Conservation (phyloP, 2,888 invertebrate species). For the Rhimphoctona megacephalus region DNA sequence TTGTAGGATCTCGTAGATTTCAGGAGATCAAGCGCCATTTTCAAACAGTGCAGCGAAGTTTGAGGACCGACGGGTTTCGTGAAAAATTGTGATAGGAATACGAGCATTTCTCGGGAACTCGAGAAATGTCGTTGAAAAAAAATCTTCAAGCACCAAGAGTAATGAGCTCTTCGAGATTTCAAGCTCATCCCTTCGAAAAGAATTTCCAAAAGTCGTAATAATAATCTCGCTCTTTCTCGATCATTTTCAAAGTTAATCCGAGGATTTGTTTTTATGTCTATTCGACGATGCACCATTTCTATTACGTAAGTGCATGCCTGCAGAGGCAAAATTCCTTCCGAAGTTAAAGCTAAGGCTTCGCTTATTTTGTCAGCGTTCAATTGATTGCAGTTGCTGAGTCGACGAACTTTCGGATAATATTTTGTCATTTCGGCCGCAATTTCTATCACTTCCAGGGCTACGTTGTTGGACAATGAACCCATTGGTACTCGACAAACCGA, state of each 20-base stretch:
- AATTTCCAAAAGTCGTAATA: slow-evolving; percentile 79
- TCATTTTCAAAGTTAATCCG: slow-evolving; percentile 79
- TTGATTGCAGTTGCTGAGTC: slow-evolving; percentile 77
- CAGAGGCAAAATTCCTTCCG: slow-evolving; percentile 78
- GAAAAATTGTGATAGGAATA: slow-evolving; percentile 80
- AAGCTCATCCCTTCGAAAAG: slow-evolving; percentile 78
- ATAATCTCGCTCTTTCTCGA: slow-evolving; percentile 76
- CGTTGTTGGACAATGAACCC: slow-evolving; percentile 74
- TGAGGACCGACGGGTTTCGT: slow-evolving; percentile 77
- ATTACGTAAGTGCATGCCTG: slow-evolving; percentile 82
- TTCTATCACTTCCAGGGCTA: slow-evolving; percentile 80
- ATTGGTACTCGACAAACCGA: slow-evolving; percentile 82
- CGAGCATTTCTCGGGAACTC: slow-evolving; percentile 75
- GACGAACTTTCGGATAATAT: slow-evolving; percentile 75
- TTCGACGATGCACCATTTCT: slow-evolving; percentile 82
- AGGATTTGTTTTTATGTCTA: slow-evolving; percentile 77
- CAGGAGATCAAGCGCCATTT: slow-evolving; percentile 84
- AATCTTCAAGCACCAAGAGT: slow-evolving; percentile 81
- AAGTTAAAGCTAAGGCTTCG: slow-evolving; percentile 77
- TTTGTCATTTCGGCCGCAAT: slow-evolving; percentile 80
- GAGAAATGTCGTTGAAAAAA: slow-evolving; percentile 82
- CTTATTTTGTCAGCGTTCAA: slow-evolving; percentile 79
- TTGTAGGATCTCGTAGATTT: slow-evolving; percentile 75
- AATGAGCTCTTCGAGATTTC: slow-evolving; percentile 74
- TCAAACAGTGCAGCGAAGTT: slow-evolving; percentile 79